Percentiles rank a stretch among this genome's conserved stretches.
Evolutionary conservation across 1,140 invertebrate species (phyloP).

Genomic region (Phenacoccus solenopsis): DNA sequence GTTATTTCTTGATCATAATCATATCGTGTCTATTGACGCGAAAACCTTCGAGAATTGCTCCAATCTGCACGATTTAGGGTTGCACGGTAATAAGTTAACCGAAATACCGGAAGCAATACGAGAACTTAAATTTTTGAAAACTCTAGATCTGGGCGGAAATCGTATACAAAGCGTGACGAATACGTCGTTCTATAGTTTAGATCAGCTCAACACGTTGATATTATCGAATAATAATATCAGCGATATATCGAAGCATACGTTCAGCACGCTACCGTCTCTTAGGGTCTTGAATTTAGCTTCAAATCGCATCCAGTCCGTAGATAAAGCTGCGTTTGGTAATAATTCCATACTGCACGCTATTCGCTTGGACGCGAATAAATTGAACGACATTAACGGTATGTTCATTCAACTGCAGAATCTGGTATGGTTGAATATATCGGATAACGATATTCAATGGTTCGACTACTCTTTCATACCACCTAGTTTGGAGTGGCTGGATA

Average conservation of each 20-base stretch:
- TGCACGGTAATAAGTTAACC: slow-evolving; percentile 65
- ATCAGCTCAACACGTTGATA: slow-evolving; percentile 62
- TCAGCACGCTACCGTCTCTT: slow-evolving; percentile 61
- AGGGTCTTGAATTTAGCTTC: slow-evolving; percentile 79
- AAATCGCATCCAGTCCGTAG: slow-evolving; percentile 66
- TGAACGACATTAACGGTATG: slow-evolving; percentile 71
- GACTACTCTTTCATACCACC: slow-evolving; percentile 74
- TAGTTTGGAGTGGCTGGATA: slow-evolving; percentile 74
- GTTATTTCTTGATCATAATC: slow-evolving; percentile 67
- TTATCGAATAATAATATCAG: slow-evolving; percentile 77
- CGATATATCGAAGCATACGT: slow-evolving; percentile 67
- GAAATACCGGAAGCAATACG: slow-evolving; percentile 58
- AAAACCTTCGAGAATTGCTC: slow-evolving; percentile 72
- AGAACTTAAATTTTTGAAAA: slow-evolving; percentile 58
- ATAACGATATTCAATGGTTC: slow-evolving; percentile 80
- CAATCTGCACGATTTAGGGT: slow-evolving; percentile 61
- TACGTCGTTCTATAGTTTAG: slow-evolving; percentile 66
- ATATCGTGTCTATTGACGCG: slow-evolving; percentile 57
- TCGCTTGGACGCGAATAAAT: slow-evolving; percentile 68
- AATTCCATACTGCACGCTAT: slow-evolving; percentile 71
- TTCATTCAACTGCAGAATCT: slow-evolving; percentile 70
- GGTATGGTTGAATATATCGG: slow-evolving; percentile 80
- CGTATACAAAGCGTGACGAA: slow-evolving; percentile 58
- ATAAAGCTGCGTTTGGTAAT: slow-evolving; percentile 67
- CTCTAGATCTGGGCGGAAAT: slow-evolving; percentile 70